phyloP scores from a whole-genome alignment of 2,888 invertebrate species.

The Himalopsyche japonica region DNA sequence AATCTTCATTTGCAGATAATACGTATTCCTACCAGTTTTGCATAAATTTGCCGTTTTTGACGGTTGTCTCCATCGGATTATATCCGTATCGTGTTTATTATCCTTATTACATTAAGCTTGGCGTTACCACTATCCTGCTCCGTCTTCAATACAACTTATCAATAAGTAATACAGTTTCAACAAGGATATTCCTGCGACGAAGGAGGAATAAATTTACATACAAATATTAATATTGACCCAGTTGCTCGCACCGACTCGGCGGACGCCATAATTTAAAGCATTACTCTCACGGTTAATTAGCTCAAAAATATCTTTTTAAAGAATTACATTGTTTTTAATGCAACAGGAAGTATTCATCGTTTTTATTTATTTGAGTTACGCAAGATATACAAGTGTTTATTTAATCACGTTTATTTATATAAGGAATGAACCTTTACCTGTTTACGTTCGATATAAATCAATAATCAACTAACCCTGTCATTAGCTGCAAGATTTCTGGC shows the following conservation, averaged over 20 bases:
- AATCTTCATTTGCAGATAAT: no score
- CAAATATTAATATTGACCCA: constrained; percentile 14
- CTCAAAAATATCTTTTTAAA: no score
- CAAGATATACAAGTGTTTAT: no score
- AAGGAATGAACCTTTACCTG: no score
- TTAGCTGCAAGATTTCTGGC: no score
- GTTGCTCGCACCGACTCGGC: neutral
- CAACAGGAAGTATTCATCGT: no score
- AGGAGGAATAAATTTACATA: constrained; percentile 10
- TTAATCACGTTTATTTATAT: no score
- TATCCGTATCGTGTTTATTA: neutral
- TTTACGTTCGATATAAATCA: no score
- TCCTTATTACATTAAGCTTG: neutral
- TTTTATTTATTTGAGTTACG: no score
- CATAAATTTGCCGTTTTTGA: neutral
- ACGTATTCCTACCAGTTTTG: neutral
- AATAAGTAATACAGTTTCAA: neutral
- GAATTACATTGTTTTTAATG: no score
- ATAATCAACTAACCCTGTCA: no score
- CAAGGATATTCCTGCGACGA: neutral
- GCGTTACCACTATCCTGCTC: neutral
- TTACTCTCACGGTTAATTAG: neutral
- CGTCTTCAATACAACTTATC: neutral
- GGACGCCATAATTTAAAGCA: constrained; percentile 6
- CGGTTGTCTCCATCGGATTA: neutral